phyloP scores from a whole-genome alignment of 2,888 invertebrate genomes.

The Sphaerophoria taeniata region DNA sequence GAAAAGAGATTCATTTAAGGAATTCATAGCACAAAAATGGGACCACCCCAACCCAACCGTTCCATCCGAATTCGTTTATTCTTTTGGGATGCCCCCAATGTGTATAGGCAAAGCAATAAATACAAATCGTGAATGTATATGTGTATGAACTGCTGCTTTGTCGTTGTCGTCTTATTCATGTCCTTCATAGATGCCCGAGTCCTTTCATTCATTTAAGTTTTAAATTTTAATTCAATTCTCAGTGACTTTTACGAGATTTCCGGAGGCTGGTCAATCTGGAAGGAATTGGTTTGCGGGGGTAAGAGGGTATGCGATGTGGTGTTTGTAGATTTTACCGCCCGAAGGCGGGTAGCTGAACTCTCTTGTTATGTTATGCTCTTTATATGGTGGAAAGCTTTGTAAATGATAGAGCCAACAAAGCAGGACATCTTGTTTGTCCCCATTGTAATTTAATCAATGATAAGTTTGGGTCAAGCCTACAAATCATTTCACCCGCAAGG shows the following conservation, averaged over 20 bases:
- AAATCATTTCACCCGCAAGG: slow-evolving; percentile 73
- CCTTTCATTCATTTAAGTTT: slow-evolving; percentile 72
- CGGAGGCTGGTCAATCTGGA: slow-evolving; percentile 46
- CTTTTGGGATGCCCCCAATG: slow-evolving; percentile 32
- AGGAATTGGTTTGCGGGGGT: not conserved
- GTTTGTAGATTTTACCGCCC: slow-evolving; percentile 27
- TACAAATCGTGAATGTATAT: slow-evolving; percentile 62
- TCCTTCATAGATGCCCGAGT: slow-evolving; percentile 45
- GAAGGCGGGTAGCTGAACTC: slow-evolving; percentile 50
- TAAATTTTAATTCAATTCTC: slow-evolving; percentile 74
- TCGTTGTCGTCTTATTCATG: slow-evolving; percentile 53
- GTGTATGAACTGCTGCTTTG: slow-evolving; percentile 9
- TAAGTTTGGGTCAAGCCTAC: slow-evolving; percentile 74
- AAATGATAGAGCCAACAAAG: slow-evolving; percentile 70
- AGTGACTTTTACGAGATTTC: slow-evolving; percentile 69
- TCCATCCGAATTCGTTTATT: not conserved
- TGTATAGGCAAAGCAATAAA: slow-evolving; percentile 57
- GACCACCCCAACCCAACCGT: slow-evolving; percentile 3
- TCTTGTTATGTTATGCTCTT: slow-evolving; percentile 1
- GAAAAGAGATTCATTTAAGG: slow-evolving; percentile 70
- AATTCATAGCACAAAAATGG: slow-evolving; percentile 58
- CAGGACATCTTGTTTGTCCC: slow-evolving; percentile 73
- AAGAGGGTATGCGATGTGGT: not conserved
- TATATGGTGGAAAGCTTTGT: slow-evolving; percentile 42
- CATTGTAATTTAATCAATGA: slow-evolving; percentile 74